phyloP scores from a whole-genome alignment of 2,888 invertebrate species.

The Lepidonotus clava region DNA sequence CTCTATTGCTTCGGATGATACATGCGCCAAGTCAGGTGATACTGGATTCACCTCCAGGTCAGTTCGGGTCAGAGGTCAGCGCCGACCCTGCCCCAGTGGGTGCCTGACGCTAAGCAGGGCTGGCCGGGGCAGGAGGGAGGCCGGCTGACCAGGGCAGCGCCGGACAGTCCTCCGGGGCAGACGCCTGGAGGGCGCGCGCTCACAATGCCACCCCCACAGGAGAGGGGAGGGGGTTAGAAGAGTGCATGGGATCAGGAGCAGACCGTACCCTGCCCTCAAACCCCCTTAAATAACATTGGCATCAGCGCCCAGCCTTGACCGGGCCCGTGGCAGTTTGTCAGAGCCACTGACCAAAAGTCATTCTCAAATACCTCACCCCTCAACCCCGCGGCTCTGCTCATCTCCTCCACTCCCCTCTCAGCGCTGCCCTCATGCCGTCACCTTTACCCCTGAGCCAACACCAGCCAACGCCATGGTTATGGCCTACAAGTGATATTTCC shows the following conservation, averaged over 20 bases:
- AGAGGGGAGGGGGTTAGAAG: too few species aligned
- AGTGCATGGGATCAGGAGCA: slow-evolving; percentile 15
- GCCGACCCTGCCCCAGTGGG: slow-evolving; percentile 22
- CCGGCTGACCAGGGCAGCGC: background rate
- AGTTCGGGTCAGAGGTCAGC: slow-evolving; percentile 50
- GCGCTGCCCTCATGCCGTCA: background rate
- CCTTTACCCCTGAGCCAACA: slow-evolving; percentile 4
- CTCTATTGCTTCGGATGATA: slow-evolving; percentile 49
- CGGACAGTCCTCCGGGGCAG: background rate
- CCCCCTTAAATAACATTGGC: slow-evolving; percentile 32
- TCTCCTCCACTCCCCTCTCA: background rate
- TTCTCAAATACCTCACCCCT: slow-evolving; percentile 18
- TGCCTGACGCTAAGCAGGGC: slow-evolving; percentile 45
- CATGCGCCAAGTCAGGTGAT: slow-evolving; percentile 52
- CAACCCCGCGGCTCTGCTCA: background rate
- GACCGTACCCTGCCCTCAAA: slow-evolving; percentile 6
- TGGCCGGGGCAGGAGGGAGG: background rate
- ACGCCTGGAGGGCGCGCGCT: background rate
- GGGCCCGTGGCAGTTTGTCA: slow-evolving; percentile 1
- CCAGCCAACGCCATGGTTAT: background rate
- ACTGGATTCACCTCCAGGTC: slow-evolving; percentile 50
- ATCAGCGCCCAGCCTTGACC: slow-evolving; percentile 29
- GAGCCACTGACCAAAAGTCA: slow-evolving; percentile 28
- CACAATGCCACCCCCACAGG: slow-evolving; percentile 10
- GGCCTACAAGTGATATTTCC: background rate